Conservation (phyloP, 2,797 vertebrate species). For the Euthynnus affinis region DNA sequence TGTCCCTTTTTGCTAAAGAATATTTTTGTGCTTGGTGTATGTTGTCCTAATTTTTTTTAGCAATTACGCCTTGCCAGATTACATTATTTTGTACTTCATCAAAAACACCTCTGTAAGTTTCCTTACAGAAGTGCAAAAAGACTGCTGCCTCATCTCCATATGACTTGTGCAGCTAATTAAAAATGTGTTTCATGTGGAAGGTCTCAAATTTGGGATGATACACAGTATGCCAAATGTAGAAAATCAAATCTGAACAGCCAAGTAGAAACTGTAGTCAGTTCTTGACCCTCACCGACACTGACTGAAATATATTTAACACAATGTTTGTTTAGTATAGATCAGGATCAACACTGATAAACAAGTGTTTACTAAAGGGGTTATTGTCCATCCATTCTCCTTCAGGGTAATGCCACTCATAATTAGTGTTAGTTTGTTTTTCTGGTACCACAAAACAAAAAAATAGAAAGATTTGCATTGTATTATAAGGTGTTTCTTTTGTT, state of each 20-base stretch:
- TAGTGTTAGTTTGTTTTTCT: not conserved
- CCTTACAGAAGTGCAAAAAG: too few species aligned
- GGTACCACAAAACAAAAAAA: not conserved
- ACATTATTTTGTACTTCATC: not conserved
- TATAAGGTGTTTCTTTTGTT: not conserved
- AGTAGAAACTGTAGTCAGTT: too few species aligned
- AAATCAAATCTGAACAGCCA: too few species aligned
- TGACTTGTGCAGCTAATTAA: not conserved
- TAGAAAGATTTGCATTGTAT: not conserved
- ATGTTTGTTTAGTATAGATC: not conserved
- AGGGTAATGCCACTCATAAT: not conserved
- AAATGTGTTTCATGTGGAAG: not conserved
- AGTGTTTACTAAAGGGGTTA: not conserved
- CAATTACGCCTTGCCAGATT: not conserved
- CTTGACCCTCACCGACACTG: too few species aligned
- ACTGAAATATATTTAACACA: not conserved
- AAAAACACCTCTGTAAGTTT: not conserved
- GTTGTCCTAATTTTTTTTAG: not conserved
- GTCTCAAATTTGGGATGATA: not conserved
- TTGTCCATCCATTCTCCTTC: not conserved
- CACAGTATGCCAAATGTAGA: too few species aligned
- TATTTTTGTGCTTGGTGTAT: not conserved
- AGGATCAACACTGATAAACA: not conserved
- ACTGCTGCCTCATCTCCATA: not conserved
- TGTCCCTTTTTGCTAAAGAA: not conserved